Conservation (phyloP, 2,797 vertebrate genomes). For the Merluccius polli region DNA sequence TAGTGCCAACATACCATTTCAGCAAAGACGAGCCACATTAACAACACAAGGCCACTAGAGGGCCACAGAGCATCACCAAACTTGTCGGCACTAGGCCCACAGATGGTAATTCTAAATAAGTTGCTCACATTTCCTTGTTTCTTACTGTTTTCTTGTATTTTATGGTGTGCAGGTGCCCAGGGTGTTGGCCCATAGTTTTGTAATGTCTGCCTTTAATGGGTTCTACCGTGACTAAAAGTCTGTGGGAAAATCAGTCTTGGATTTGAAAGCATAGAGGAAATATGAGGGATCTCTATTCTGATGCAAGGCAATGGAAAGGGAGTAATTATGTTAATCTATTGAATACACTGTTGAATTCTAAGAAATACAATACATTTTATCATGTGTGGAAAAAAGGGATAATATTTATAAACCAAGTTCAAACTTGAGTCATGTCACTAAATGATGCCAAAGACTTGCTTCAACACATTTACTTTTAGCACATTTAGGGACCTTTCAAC, state of each 20-base stretch:
- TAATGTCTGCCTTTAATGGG: slow-evolving; percentile 29
- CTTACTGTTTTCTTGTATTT: slow-evolving; percentile 19
- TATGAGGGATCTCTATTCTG: slow-evolving; percentile 9
- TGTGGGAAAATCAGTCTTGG: slow-evolving; percentile 25
- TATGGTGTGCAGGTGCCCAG: slow-evolving; percentile 33
- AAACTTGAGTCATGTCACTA: too few relatives aligned
- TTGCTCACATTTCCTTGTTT: slow-evolving; percentile 8
- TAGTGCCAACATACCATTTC: background rate
- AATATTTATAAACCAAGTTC: too few relatives aligned
- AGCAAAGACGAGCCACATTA: background rate
- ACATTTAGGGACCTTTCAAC: too few relatives aligned
- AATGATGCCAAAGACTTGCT: too few relatives aligned
- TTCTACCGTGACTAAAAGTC: slow-evolving; percentile 20
- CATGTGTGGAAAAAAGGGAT: background rate
- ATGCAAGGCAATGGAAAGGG: slow-evolving; percentile 11
- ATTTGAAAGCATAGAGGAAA: slow-evolving; percentile 19
- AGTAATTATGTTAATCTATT: background rate
- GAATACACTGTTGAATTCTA: background rate
- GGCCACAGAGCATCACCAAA: slow-evolving; percentile 44
- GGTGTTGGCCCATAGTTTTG: slow-evolving; percentile 29
- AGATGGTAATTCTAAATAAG: background rate
- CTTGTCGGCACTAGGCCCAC: background rate
- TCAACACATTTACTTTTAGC: too few relatives aligned
- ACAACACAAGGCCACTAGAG: slow-evolving; percentile 59
- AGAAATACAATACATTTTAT: background rate